Base-by-base conservation (phyloP, 2,797 vertebrate species). In the Anableps anableps region DNA sequence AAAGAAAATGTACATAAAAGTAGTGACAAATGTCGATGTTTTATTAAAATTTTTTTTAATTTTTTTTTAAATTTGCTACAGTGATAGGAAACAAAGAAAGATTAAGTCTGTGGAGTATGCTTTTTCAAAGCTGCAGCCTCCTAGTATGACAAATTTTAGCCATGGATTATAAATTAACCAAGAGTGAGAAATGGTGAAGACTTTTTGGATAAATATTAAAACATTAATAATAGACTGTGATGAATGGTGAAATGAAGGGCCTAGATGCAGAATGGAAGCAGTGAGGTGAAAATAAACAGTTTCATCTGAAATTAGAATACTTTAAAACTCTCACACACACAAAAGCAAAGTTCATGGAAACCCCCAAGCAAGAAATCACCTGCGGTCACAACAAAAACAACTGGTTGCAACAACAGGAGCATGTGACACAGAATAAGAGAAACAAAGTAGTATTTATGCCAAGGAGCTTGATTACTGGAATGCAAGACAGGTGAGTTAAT, bases 101-200 rank as follows among this genome's bases (percentile, higher is more conserved):
- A 36, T 51, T 0, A 17, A 50, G 72, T 48, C 16, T 51, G 36
- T 62, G 74, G n/a, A 76, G 7, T 11, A 29, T 60, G 3, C 16
- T 51, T 73, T 74, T 77, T 7, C 50, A 53, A 4, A 74, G 36
- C 73, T 73, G 41, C 1, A 55, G 41, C 41, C 0, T n/a, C 31
- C 26, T 19, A 72, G 66, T 48, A 16, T 55, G 41, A 55, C 41
- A 51, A 50, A 66, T 6, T 36, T 23, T 38, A 55, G 0, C 13
- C 55, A 16, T 64, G 81, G 47, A 77, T 81, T 53, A 66, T 26
- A 72, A 66, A 78, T 74, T 13, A 58, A 34, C 34, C 41, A 76
- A 11, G 51, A 73, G 29, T 13, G 36, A 68, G 8, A 66, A 38
- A 48, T 55, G 66, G 34, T 23, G 13, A 66, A 16, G 34, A 10